Base-by-base conservation (phyloP, 1,140 invertebrate genomes). In the Dreissena polymorpha region DNA sequence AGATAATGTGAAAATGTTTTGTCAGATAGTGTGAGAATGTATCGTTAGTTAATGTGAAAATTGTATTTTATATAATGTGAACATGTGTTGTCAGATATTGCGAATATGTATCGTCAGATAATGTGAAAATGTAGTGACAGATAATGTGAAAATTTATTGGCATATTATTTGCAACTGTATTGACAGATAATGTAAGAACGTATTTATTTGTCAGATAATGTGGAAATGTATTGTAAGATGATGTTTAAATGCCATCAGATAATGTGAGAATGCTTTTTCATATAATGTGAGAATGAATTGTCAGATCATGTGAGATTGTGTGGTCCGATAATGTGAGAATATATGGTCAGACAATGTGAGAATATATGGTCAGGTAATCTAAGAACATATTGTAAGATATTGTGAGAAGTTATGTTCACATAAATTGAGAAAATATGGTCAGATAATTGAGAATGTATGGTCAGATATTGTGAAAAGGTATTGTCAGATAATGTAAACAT, bases 391-490 rank as follows among this genome's bases (percentile, higher is more conserved):
- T n/a, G n/a, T n/a, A n/a, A 25, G 50, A n/a, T 65, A 27, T 39
- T 63, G 27, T 25, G 55, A 84, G 51, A 27, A 68, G 5, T 16
- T 18, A 57, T 51, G 6, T 13, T 68, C 8, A 25, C 10, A 29
- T 53, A 13, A 57, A 49, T 39, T 23, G 64, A 83, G 50, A 23
- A 67, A n/a, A n/a, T n/a, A n/a, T n/a, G n/a, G n/a, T n/a, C n/a
- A 27, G 10, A 82, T 0, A 16, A 23, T 65, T 65, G 16, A 25
- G 23, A 13, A 29, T 21, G 0, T 63, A 21, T 49, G 18, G 5
- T n/a, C 16, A 25, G 16, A 39, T n/a, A 64, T 12, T 18, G 7
- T 21, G 65, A 63, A 23, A 23, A 70, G 1, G 16, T 23, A 51
- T 57, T 5, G 18, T 70, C 10, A 23, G 12, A 50, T 39, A 18